Base-by-base conservation (phyloP, 2,888 invertebrate genomes). In the Ichneumoninae sp. region DNA sequence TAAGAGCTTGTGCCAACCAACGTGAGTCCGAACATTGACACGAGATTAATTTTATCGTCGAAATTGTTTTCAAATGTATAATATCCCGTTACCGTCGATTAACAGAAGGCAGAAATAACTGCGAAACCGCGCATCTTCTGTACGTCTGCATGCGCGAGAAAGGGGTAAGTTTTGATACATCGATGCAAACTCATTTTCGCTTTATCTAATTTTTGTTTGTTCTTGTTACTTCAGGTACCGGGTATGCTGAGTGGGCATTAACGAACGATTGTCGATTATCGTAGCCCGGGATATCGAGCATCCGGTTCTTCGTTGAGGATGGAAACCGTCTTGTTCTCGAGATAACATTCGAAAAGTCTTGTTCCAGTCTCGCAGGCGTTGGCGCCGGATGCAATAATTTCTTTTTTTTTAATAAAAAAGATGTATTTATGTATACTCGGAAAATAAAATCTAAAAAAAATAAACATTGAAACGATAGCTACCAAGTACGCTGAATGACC, bases 331-430 rank as follows among this genome's bases (percentile, higher is more conserved):
- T 75, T 87, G n/a, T 84, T 70, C 52, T 80, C 80, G 52, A 86
- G 47, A 54, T 85, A 87, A 71, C 87, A 88, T 68, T 85, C 87
- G 44, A 85, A 66, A n/a, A 86, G 22, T 47, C 82, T 80, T 10
- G 65, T 75, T 30, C 83, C 87, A n/a, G 75, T 86, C 54, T 85
- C 86, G 54, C 87, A 86, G 16, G 52, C 40, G 57, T 80, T 82
- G 50, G 54, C 81, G 33, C 84, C 86, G 50, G 52, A 87, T 88
- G 79, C 8, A 54, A 65, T 36, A 6, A 26, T 47, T 47, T 60
- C 3, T 16, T 4, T 47, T 60, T 7, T 16, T 4, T 36, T 36
- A 36, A 7, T 52, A 22, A 44, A 33, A 26, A 36, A 78, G 33
- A 78, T 73, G 52, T n/a, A 19, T 57, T 44, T 8, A 6, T 71